Evolutionary conservation across 2,888 invertebrate species (phyloP), one percentile per base, ranked within the genome.

Genomic region (Ophonus ardosiacus): DNA sequence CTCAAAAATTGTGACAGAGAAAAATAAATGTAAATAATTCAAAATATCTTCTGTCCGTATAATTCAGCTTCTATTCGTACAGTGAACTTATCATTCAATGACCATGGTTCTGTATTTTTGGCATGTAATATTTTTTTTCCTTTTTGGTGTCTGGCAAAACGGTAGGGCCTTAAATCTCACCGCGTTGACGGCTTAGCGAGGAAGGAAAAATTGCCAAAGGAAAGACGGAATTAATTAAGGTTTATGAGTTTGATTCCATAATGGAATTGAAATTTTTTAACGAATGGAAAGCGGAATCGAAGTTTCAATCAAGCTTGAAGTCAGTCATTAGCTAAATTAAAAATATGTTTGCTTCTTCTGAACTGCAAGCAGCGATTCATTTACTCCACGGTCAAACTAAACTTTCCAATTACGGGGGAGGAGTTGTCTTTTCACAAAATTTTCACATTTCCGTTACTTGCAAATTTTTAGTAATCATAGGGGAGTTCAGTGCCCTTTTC

Each of bases 171-270:
- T 21, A 63, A 10, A 18, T 18, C 24, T 68, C 24, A 68, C 71
- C 40, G 0, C 43, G 4, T 40, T 68, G 38, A 17, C 65, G 68
- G 71, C 43, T 74, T 74, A 43, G 43, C 40, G 18, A 8, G 40
- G 13, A 17, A 15, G 40, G 68, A 74, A 79, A 79, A 61, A 79
- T 79, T 15, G 38, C 18, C 38, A 79, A 79, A 79, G 79, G 79
- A 59, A 59, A 61, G 51, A 59, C 31, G 61, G 79, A 79, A 79
- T 79, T 79, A 79, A 79, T 79, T 79, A 79, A 61, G 79, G 59
- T 79, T 79, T 79, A 79, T 79, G 79, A 79, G 79, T 79, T 79
- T 79, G 57, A 79, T 79, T 79, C 79, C 79, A 61, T 79, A 79
- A 79, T 79, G 79, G 79, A 79, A 79, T 79, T 79, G 79, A 61